Conservation (phyloP, 2,797 vertebrate species). For the Alca torda region DNA sequence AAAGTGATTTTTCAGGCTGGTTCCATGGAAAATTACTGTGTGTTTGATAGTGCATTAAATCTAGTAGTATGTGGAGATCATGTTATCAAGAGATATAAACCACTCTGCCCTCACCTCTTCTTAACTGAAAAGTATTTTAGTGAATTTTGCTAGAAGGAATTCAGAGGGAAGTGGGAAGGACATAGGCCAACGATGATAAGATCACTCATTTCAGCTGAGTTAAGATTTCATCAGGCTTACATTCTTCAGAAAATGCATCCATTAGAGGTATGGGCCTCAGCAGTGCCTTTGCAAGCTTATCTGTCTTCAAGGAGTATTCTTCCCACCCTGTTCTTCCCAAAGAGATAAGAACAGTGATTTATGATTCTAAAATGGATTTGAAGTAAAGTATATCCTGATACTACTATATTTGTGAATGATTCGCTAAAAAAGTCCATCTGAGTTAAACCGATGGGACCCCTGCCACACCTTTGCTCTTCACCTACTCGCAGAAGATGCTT, state of each 20-base stretch:
- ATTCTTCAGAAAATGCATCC: constrained; percentile 31
- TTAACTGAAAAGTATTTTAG: constrained; percentile 31
- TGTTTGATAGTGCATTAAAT: constrained; percentile 20
- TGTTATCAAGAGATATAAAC: constrained; percentile 29
- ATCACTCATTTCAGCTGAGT: constrained; percentile 50
- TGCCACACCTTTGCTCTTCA: not conserved
- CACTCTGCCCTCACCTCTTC: constrained; percentile 1
- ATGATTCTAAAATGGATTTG: not conserved
- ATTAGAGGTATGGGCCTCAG: not conserved
- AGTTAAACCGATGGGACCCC: not conserved
- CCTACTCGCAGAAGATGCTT: not conserved
- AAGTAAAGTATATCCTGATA: not conserved
- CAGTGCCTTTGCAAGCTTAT: not conserved
- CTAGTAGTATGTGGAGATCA: not conserved
- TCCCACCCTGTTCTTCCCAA: not conserved
- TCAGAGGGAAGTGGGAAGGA: constrained; percentile 30
- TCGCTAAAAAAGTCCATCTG: not conserved
- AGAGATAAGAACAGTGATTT: not conserved
- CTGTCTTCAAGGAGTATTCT: not conserved
- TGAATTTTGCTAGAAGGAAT: constrained; percentile 42
- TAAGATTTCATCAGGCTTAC: constrained; percentile 53
- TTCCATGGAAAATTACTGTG: constrained; percentile 55
- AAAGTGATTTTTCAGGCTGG: not conserved
- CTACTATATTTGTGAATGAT: not conserved
- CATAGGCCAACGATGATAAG: constrained; percentile 17